phyloP scores from a whole-genome alignment of 2,888 invertebrate species.

The Liopterus haemorrhoidalis region DNA sequence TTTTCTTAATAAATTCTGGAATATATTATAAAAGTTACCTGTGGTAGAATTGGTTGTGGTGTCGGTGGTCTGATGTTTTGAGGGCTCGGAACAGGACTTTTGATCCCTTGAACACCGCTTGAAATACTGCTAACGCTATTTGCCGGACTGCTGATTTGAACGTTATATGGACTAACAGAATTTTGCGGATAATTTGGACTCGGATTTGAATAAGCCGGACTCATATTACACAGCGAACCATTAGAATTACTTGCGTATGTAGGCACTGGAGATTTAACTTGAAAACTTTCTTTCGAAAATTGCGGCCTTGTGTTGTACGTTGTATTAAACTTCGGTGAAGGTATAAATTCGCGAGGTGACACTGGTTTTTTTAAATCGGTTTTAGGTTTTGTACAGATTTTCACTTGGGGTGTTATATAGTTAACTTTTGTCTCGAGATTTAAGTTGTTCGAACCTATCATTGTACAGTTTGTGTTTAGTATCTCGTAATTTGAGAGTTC shows the following conservation, averaged over 20 bases:
- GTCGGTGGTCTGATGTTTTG: conserved; percentile 43
- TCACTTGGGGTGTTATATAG: not conserved
- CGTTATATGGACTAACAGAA: conserved; percentile 19
- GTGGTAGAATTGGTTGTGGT: conserved; percentile 44
- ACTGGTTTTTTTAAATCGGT: no score
- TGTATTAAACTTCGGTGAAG: no score
- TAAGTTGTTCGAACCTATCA: conserved; percentile 46
- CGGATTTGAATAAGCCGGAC: conserved; percentile 41
- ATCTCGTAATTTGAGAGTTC: conserved; percentile 42
- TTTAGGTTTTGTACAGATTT: conserved; percentile 10
- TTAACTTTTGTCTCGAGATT: conserved; percentile 36
- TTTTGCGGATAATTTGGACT: conserved; percentile 29
- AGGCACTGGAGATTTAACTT: no score
- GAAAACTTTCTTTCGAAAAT: no score
- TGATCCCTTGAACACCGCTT: conserved; percentile 12
- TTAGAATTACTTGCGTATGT: no score
- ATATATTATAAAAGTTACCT: conserved; percentile 27
- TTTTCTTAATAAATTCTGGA: conserved; percentile 45
- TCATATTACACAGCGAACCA: conserved; percentile 42
- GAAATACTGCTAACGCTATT: conserved; percentile 19
- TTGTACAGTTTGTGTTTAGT: conserved; percentile 46
- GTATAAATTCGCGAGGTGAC: no score
- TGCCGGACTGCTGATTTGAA: conserved; percentile 23
- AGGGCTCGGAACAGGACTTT: conserved; percentile 36
- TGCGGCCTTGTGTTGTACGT: no score